A percentile compares a stretch with the other conserved stretches of the same genome.
Evolutionary conservation across 2,113 vertebrate genomes (phyloP).

Genomic region (Notothenia rossii): DNA sequence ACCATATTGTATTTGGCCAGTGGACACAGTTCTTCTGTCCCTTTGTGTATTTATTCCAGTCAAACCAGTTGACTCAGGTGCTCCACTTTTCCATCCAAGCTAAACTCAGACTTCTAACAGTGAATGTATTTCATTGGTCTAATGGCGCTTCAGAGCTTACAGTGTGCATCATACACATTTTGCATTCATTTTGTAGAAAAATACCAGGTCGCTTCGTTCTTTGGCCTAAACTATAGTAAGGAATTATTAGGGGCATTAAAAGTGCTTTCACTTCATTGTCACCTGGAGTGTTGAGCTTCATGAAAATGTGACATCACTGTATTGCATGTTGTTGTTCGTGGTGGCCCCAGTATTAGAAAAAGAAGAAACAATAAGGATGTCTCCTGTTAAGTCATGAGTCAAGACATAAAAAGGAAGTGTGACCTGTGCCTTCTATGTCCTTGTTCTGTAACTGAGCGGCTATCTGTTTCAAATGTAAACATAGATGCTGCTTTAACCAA

Average conservation of each 20-base stretch:
- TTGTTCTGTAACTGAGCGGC: slow-evolving; percentile 38
- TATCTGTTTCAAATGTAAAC: slow-evolving; percentile 33
- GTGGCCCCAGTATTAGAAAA: slow-evolving; percentile 55
- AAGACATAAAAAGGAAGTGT: slow-evolving; percentile 52
- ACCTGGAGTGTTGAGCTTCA: slow-evolving; percentile 58
- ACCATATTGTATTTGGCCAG: slow-evolving; percentile 42
- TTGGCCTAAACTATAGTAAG: slow-evolving; percentile 33
- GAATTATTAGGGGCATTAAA: slow-evolving; percentile 46
- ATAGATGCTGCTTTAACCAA: slow-evolving; percentile 30
- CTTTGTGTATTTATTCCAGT: slow-evolving; percentile 47
- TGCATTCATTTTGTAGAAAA: slow-evolving; percentile 43
- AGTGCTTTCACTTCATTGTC: slow-evolving; percentile 28
- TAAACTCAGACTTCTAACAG: slow-evolving; percentile 31
- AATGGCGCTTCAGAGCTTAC: slow-evolving; percentile 20
- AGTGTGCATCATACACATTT: slow-evolving; percentile 1
- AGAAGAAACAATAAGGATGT: slow-evolving; percentile 15
- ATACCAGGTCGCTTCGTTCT: slow-evolving; percentile 28
- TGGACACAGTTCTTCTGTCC: slow-evolving; percentile 36
- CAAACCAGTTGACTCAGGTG: slow-evolving; percentile 73
- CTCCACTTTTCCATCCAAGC: slow-evolving; percentile 63
- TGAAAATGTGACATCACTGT: slow-evolving; percentile 50
- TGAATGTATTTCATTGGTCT: no score
- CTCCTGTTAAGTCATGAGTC: slow-evolving; percentile 38
- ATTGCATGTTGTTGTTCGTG: slow-evolving; percentile 72
- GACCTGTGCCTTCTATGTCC: slow-evolving; percentile 75